phyloP scores from a whole-genome alignment of 2,797 vertebrate species.

The Geotrypetes seraphini region DNA sequence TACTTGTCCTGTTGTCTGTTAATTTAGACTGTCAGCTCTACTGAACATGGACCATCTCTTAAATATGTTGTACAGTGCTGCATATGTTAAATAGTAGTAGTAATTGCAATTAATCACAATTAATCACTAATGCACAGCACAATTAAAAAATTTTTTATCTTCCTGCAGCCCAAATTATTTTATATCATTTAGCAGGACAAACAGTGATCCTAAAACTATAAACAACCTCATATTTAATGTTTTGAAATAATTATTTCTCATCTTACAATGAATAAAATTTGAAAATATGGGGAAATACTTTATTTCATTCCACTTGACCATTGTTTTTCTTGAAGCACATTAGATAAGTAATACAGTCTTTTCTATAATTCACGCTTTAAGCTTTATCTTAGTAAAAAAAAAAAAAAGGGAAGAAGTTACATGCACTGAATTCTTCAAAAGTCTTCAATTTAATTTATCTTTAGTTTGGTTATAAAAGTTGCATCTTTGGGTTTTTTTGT shows the following conservation, averaged over 20 bases:
- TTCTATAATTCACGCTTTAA: constrained; percentile 4
- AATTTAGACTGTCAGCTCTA: too few species aligned
- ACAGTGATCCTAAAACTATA: constrained; percentile 37
- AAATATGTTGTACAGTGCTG: too few species aligned
- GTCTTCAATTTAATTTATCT: constrained; percentile 1
- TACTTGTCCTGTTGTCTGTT: too few species aligned
- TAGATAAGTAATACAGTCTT: constrained; percentile 16
- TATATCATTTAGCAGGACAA: constrained; percentile 26
- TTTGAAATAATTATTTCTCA: constrained; percentile 22
- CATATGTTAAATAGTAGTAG: too few species aligned
- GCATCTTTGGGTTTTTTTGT: too few species aligned
- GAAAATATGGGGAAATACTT: constrained; percentile 1
- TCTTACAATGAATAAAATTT: constrained; percentile 15
- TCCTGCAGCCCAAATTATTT: too few species aligned
- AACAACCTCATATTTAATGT: constrained; percentile 21
- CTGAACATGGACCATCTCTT: too few species aligned
- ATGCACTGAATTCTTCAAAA: neutral
- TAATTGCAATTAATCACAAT: too few species aligned
- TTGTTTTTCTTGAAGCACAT: too few species aligned
- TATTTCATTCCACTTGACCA: constrained; percentile 1
- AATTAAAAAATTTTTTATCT: too few species aligned
- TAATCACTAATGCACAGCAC: too few species aligned
- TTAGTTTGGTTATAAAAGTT: constrained; percentile 19
- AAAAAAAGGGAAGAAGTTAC: too few species aligned
- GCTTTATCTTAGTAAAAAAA: constrained; percentile 6